Base-by-base conservation (phyloP, 2,888 invertebrate species). In the Trissolcus japonicus region DNA sequence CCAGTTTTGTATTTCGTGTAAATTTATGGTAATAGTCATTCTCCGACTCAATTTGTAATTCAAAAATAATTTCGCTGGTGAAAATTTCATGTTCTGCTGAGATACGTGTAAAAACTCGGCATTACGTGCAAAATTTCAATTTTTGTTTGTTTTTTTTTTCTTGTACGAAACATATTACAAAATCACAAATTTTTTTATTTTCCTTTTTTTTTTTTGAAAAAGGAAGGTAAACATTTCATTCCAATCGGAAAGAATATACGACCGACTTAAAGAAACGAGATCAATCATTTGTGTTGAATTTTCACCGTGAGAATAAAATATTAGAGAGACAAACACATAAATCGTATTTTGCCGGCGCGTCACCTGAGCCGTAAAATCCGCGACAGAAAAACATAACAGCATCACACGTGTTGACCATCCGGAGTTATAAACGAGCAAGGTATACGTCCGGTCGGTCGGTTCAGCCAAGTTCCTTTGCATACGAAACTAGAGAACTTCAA, bases 351-450 rank as follows among this genome's bases (percentile, higher is more conserved):
- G 56, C 53, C 60, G 56, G 29, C 21, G n/a, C 51, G 74, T 67
- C 63, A 67, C 63, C 60, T 59, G 68, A 60, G 13, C 65, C 59
- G 63, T 75, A 75, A 75, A 75, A 68, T 63, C 51, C 54, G 25
- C 43, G 51, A 73, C 67, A 69, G 65, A 67, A 59, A 63, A 60
- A 73, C 65, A 62, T 60, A 48, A 73, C 73, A 69, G 63, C 73
- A 62, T 59, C 73, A 61, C 78, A 78, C 69, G 78, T 78, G 78
- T 66, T 69, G 78, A 65, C 78, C 78, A 74, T 68, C 60, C 68
- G 77, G 54, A 63, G 51, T 61, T 54, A 56, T 61, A 66, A 69
- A 65, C 66, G 61, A 66, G 54, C 35, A 53, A 76, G 66, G 69
- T 68, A 60, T 54, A 69, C 66, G 66, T 73, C 60, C 72, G 63